These are phyloP conservation scores for Pseudococcus longispinus DNA, from an alignment of 2,888 invertebrate genomes.

Conservation along the genomic window DNA sequence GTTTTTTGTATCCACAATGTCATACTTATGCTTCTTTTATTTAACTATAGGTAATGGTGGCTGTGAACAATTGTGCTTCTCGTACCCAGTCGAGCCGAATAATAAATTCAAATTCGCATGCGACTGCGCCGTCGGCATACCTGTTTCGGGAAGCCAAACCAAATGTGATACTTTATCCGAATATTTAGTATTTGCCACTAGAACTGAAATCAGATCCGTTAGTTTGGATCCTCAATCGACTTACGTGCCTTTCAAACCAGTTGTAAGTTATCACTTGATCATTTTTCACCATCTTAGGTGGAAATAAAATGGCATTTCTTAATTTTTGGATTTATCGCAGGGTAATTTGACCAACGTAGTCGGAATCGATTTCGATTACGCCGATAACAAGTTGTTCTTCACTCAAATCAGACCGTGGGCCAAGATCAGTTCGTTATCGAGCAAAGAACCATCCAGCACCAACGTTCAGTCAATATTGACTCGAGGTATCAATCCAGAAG, in stretches of 20 bases:
- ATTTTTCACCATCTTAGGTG: neutral
- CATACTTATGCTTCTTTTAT: too few relatives aligned
- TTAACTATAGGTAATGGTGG: conserved; percentile 73
- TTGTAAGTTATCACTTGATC: conserved; percentile 62
- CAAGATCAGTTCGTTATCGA: conserved; percentile 81
- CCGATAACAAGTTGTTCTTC: conserved; percentile 85
- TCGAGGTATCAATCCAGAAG: conserved; percentile 88
- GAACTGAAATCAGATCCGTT: conserved; percentile 92
- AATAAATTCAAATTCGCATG: conserved; percentile 70
- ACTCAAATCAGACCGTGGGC: conserved; percentile 94
- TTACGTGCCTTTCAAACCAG: conserved; percentile 82
- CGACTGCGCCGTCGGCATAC: conserved; percentile 89
- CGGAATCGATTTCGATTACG: conserved; percentile 93
- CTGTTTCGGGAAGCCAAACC: conserved; percentile 69
- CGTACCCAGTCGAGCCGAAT: conserved; percentile 75
- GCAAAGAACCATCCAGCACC: conserved; percentile 71
- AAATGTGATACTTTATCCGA: conserved; percentile 86
- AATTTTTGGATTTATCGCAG: conserved; percentile 58
- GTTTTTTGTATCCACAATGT: too few relatives aligned
- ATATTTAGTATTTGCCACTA: conserved; percentile 90
- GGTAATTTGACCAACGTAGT: conserved; percentile 90
- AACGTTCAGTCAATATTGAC: conserved; percentile 74
- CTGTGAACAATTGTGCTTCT: conserved; percentile 95
- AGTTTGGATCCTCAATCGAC: conserved; percentile 84
- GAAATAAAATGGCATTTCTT: neutral